A percentile compares a stretch with the other conserved stretches of the same genome.
Conservation (phyloP, 92 coral and sea anemone genomes). For the Bergia sp. region DNA sequence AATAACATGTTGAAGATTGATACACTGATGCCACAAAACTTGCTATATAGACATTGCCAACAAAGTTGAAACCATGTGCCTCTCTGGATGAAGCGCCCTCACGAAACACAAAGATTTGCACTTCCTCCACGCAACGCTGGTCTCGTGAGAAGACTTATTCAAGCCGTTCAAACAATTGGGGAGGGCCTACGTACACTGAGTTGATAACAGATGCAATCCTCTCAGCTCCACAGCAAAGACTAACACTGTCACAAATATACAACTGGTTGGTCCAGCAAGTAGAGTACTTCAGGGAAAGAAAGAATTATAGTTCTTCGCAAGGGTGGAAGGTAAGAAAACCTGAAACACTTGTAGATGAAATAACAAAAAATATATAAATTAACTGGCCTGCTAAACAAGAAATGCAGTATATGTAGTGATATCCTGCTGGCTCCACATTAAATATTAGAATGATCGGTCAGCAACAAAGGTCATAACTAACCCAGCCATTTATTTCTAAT, state of each 20-base stretch:
- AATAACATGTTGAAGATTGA: not conserved
- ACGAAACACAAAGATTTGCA: not conserved
- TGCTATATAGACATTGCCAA: slow-evolving; percentile 8
- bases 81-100: not conserved
- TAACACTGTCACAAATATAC: slow-evolving; percentile 38
- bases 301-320: not conserved
- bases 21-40: not conserved
- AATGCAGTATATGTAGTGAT: no score
- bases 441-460: no score
- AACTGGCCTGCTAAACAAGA: no score
- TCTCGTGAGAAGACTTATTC: not conserved
- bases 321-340: no score
- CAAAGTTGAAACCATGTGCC: not conserved
- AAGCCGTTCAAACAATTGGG: slow-evolving; percentile 27
- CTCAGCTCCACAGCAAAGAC: slow-evolving; percentile 32
- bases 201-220: slow-evolving; percentile 35
- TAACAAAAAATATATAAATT: no score
- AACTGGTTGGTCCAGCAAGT: slow-evolving; percentile 27
- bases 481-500: no score
- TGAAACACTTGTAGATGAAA: no score
- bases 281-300: slow-evolving; percentile 33
- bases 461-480: no score
- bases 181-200: slow-evolving; percentile 43
- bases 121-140: slow-evolving; percentile 5
- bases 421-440: no score